Evolutionary conservation across 2,113 vertebrate species (phyloP), one percentile per base, ranked within the genome.

Genomic region (Myotis brandtii): DNA sequence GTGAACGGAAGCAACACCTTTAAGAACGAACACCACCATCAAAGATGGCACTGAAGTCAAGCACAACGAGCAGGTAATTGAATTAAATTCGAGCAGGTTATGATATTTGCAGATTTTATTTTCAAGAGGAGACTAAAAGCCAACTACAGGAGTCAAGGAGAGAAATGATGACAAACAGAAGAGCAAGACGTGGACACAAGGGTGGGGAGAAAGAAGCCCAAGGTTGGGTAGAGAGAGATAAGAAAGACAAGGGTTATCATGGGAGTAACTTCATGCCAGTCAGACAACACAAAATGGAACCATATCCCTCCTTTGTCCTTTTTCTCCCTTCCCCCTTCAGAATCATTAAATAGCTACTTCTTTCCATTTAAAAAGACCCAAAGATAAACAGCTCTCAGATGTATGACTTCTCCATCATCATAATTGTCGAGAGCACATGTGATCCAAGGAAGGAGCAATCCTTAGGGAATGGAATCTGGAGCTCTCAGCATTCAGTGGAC

Each of bases 401-500:
- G 72, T 12, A 12, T 0, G 37, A 80, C 96, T 69, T 91, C 91
- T 95, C 94, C 86, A 95, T 95, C 97, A 91, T 92, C 90, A 54
- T 86, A 94, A 52, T n/a, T 70, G 95, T 95, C 91, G 95, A 27
- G 93, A 69, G 32, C 37, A 73, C 87, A 90, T 83, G 40, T 93
- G 93, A 96, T 86, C 83, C 86, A 2, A 23, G 40, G 52, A 62
- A 7, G 52, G 66, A 62, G 46, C 16, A 10, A 17, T n/a, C 32
- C n/a, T 25, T 7, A 20, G 32, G 32, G 32, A 50, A 56, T 5
- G 16, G n/a, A 37, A 67, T 21, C 73, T 13, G 23, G 27, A 8
- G 23, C 48, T 83, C 72, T 5, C 11, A 32, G 72, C 43, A 56
- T 21, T 86, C 43, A n/a, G 64, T 2, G 32, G 70, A 70, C 34